phyloP scores from a whole-genome alignment of 2,888 invertebrate species.

The Heteromyza rotundicornis region DNA sequence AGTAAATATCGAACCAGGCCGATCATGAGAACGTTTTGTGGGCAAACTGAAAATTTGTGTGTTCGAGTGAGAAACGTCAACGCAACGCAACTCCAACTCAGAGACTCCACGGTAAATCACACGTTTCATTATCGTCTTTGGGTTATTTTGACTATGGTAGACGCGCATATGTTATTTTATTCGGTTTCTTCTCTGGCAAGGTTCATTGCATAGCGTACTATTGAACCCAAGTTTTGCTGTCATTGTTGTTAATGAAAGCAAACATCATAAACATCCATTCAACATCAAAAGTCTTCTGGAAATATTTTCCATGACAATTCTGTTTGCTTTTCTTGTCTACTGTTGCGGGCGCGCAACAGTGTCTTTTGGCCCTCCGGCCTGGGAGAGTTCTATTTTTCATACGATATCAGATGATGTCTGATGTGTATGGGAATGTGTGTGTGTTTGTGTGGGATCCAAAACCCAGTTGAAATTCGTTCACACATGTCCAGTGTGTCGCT shows the following conservation, averaged over 20 bases:
- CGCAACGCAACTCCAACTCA: too few species aligned
- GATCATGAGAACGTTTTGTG: background rate
- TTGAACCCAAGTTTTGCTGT: constrained; percentile 46
- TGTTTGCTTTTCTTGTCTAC: constrained; percentile 45
- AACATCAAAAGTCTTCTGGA: constrained; percentile 26
- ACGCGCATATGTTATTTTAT: background rate
- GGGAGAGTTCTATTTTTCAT: too few species aligned
- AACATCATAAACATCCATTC: constrained; percentile 9
- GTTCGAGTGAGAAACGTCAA: too few species aligned
- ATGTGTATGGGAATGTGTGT: background rate
- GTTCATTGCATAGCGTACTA: constrained; percentile 54
- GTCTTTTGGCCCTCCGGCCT: too few species aligned
- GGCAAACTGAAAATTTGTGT: background rate
- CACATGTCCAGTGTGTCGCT: too few species aligned
- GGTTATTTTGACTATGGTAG: background rate
- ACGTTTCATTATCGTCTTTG: constrained; percentile 4
- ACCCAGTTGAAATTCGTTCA: too few species aligned
- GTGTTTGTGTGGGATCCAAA: too few species aligned
- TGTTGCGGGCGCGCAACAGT: background rate
- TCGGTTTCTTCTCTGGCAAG: constrained; percentile 25
- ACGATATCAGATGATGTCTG: background rate
- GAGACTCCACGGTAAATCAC: too few species aligned
- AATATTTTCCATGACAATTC: constrained; percentile 54
- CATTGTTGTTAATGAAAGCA: constrained; percentile 27
- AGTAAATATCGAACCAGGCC: background rate